A percentile compares a stretch with the other conserved stretches of the same genome.
These are phyloP conservation scores for Anthopleura xanthogrammica DNA, from an alignment of 92 coral and sea anemone species.

Conservation along the genomic window DNA sequence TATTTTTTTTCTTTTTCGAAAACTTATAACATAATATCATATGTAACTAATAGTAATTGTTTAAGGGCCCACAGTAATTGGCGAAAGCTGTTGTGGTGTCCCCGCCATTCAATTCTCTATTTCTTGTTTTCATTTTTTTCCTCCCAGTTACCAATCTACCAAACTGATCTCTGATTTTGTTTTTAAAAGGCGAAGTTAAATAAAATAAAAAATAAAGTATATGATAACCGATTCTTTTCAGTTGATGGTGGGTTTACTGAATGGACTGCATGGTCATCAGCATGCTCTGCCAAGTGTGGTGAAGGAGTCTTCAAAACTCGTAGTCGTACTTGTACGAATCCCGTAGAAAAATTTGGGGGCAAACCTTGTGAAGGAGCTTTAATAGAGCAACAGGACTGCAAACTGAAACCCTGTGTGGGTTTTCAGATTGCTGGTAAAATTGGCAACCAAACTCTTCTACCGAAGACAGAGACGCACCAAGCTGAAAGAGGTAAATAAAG, in stretches of 20 bases:
- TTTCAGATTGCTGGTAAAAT: slow-evolving; percentile 35
- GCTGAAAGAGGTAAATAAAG: neutral
- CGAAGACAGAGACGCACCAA: neutral
- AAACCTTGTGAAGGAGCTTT: slow-evolving; percentile 40
- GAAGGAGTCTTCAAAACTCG: slow-evolving; percentile 34
- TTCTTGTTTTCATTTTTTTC: too few relatives aligned
- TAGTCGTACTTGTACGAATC: slow-evolving; percentile 51
- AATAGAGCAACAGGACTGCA: slow-evolving; percentile 35
- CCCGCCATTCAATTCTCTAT: too few relatives aligned
- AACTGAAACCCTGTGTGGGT: slow-evolving; percentile 33
- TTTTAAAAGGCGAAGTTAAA: too few relatives aligned
- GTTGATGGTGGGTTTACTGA: slow-evolving; percentile 60
- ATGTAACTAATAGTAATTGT: too few relatives aligned
- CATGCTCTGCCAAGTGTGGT: slow-evolving; percentile 67
- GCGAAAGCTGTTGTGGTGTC: too few relatives aligned
- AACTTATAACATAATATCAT: too few relatives aligned
- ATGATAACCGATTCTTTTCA: neutral
- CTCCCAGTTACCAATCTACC: too few relatives aligned
- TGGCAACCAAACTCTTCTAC: slow-evolving; percentile 18
- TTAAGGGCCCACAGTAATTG: too few relatives aligned
- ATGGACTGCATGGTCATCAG: slow-evolving; percentile 62
- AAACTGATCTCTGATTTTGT: neutral
- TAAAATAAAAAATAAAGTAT: too few relatives aligned
- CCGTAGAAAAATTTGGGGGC: slow-evolving; percentile 46
- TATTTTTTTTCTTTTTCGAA: too few relatives aligned